phyloP scores from a whole-genome alignment of 2,888 invertebrate species.

The Polydrusus pterygomalis region DNA sequence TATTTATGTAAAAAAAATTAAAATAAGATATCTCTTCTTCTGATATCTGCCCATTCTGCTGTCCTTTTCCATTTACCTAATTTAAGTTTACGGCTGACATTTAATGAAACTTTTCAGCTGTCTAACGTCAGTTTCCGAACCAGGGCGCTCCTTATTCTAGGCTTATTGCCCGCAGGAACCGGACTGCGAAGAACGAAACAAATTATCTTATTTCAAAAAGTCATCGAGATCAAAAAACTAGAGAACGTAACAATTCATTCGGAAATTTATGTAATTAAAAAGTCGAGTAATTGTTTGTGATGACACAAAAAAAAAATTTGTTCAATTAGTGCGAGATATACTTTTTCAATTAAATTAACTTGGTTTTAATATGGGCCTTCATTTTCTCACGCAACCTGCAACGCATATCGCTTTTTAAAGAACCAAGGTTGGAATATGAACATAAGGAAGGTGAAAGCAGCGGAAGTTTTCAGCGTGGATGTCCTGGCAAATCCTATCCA shows the following conservation, averaged over 20 bases:
- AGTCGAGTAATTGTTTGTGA: no score
- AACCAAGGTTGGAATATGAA: no score
- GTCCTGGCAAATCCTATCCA: no score
- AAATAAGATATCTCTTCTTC: constrained; percentile 9
- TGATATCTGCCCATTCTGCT: constrained; percentile 18
- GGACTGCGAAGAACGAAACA: constrained; percentile 33
- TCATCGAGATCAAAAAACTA: constrained; percentile 4
- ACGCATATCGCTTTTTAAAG: no score
- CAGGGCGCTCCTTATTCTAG: constrained; percentile 57
- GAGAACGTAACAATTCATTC: background rate
- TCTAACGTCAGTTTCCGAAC: constrained; percentile 64
- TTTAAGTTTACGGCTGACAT: constrained; percentile 66
- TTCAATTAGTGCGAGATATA: no score
- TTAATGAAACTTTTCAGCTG: constrained; percentile 67
- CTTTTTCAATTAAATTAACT: no score
- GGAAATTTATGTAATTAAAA: no score
- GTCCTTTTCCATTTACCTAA: constrained; percentile 65
- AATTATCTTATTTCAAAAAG: constrained; percentile 20
- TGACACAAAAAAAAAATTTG: no score
- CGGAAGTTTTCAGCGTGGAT: no score
- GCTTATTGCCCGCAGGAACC: constrained; percentile 40
- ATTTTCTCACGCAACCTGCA: no score
- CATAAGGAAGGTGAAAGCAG: no score
- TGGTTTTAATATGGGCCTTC: no score
- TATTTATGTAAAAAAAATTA: background rate